Evolutionary conservation across 2,888 invertebrate species (phyloP), one percentile per base, ranked within the genome.

Genomic region (Drosophila colorata): DNA sequence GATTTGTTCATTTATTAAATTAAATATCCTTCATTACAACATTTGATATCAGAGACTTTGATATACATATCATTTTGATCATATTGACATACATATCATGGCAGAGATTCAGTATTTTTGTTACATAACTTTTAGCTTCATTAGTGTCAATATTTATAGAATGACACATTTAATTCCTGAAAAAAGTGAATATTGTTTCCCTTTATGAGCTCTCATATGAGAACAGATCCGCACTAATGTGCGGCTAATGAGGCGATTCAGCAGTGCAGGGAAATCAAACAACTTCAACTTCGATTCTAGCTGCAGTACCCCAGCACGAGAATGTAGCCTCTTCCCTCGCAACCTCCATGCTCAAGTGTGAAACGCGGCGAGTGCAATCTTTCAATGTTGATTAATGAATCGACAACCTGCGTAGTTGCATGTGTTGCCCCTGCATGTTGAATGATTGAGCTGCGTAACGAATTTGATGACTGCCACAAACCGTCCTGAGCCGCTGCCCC

Each of bases 381-480:
- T 76, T 87, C 87, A 71, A 86, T 83, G 84, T 88, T 83, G 88
- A 83, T 83, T 88, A 83, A 83, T 83, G 87, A 58, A 70, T 74
- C 46, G 66, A 66, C 75, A 64, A 73, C 64, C 51, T 40, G 51
- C 52, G 41, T 23, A 38, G 55, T 69, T 63, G 69, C 55, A 58
- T 58, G 46, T 41, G 38, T 59, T 48, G 35, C 16, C 51, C 67
- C 56, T 38, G 41, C 75, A 76, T 76, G 78, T 71, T 66, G 80
- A 77, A 85, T 82, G 79, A 82, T 75, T 88, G 83, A 82, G 87
- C 67, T 41, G 88, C 88, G 87, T 87, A 88, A 87, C 82, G 87
- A 83, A 83, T 83, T 69, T 37, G 69, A 75, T 41, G 69, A 69
- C 47, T 56, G 48, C 57, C 55, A 48, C 35, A 64, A 11, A 14